A percentile compares a stretch with the other conserved stretches of the same genome.
phyloP scores from a whole-genome alignment of 1,140 invertebrate species.

The Teleogryllus occipitalis region DNA sequence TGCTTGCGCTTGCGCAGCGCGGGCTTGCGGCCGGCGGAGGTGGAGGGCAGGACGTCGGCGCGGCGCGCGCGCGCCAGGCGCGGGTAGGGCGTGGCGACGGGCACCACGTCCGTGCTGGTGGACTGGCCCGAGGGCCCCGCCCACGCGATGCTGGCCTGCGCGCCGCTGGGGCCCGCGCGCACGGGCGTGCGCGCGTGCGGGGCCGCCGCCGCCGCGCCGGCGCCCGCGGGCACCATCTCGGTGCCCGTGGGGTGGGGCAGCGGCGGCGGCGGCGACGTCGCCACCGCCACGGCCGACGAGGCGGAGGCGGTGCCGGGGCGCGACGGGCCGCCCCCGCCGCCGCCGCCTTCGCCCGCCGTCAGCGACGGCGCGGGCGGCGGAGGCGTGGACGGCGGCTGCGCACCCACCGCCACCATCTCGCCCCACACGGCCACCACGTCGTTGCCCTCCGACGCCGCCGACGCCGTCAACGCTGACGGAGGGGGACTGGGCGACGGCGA shows the following conservation, averaged over 20 bases:
- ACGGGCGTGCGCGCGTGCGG: background rate
- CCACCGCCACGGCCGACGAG: background rate
- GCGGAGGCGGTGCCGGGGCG: too few relatives aligned
- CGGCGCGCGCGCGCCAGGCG: background rate
- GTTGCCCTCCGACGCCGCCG: background rate
- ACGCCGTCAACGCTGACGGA: too few relatives aligned
- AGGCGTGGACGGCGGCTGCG: background rate
- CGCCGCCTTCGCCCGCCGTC: too few relatives aligned
- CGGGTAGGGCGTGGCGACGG: background rate
- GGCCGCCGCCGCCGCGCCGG: background rate
- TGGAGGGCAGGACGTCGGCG: slow-evolving; percentile 7
- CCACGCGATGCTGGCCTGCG: background rate
- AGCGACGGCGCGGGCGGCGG: too few relatives aligned
- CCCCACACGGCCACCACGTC: too few relatives aligned
- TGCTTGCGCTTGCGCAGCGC: background rate
- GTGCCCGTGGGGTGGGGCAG: background rate
- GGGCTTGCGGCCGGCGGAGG: background rate
- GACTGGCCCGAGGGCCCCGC: background rate
- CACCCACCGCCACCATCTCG: background rate
- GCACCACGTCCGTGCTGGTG: slow-evolving; percentile 10
- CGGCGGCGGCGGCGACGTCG: too few relatives aligned
- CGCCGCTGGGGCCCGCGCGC: slow-evolving; percentile 7
- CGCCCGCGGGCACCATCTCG: background rate
- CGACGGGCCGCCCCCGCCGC: background rate
- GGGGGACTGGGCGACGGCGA: background rate